phyloP scores from a whole-genome alignment of 2,888 invertebrate genomes.

The Acleris holmiana region DNA sequence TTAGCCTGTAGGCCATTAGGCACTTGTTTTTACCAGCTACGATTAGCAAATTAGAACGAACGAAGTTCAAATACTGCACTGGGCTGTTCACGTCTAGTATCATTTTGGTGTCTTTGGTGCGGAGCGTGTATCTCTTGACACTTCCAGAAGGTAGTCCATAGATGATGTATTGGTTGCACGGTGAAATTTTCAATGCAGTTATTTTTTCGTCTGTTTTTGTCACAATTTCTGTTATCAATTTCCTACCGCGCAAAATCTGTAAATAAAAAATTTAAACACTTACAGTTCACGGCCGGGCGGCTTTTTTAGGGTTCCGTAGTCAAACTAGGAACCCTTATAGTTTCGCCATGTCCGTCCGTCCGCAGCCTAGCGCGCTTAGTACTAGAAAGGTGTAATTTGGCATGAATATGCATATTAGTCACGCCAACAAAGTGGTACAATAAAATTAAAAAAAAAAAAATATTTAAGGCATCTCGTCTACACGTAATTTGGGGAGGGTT shows the following conservation, averaged over 20 bases:
- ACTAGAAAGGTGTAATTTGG: too few relatives aligned
- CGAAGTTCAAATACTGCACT: constrained; percentile 71
- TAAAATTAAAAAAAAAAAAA: too few relatives aligned
- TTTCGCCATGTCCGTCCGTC: too few relatives aligned
- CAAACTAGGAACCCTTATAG: too few relatives aligned
- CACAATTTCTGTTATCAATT: constrained; percentile 70
- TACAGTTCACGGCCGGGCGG: too few relatives aligned
- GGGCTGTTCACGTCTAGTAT: constrained; percentile 73
- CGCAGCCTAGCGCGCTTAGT: too few relatives aligned
- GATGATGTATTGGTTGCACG: constrained; percentile 78
- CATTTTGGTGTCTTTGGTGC: constrained; percentile 59
- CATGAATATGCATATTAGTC: too few relatives aligned
- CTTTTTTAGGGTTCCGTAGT: too few relatives aligned
- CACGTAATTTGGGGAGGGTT: too few relatives aligned
- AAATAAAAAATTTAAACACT: constrained; percentile 16
- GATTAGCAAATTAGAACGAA: constrained; percentile 63
- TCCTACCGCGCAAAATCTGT: constrained; percentile 76
- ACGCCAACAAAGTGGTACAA: too few relatives aligned
- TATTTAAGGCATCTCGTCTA: too few relatives aligned
- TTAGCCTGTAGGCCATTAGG: constrained; percentile 69
- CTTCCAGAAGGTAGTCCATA: constrained; percentile 75
- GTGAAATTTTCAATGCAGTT: constrained; percentile 73
- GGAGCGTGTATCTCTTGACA: constrained; percentile 71
- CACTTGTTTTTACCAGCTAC: constrained; percentile 71
- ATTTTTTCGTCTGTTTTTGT: constrained; percentile 72